phyloP scores from a whole-genome alignment of 2,888 invertebrate species.

The Chloromyia formosa region DNA sequence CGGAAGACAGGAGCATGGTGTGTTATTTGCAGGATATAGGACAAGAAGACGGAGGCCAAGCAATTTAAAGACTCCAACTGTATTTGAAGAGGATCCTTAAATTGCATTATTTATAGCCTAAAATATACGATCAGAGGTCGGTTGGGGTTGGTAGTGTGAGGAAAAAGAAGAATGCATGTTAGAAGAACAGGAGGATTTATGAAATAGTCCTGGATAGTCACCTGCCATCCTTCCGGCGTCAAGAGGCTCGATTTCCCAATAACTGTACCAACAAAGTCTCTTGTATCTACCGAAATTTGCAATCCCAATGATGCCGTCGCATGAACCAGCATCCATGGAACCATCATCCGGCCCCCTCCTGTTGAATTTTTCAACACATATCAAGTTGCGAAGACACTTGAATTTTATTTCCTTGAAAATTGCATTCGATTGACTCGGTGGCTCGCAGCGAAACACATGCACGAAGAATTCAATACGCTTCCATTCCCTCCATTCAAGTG shows the following conservation, averaged over 20 bases:
- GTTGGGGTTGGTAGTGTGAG: too few relatives aligned
- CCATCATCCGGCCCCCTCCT: too few relatives aligned
- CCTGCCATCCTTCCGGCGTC: too few relatives aligned
- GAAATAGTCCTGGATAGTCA: too few relatives aligned
- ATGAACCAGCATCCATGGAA: not conserved
- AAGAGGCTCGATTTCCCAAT: too few relatives aligned
- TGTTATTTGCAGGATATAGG: not conserved
- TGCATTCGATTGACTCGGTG: not conserved
- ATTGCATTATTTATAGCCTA: conserved; percentile 43
- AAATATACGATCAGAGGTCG: too few relatives aligned
- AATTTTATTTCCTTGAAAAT: conserved; percentile 32
- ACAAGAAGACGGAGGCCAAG: not conserved
- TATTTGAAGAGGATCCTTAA: not conserved
- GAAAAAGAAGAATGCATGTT: too few relatives aligned
- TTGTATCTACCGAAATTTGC: conserved; percentile 1
- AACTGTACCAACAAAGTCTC: too few relatives aligned
- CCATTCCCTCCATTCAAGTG: too few relatives aligned
- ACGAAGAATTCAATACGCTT: too few relatives aligned
- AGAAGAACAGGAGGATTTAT: too few relatives aligned
- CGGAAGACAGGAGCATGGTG: not conserved
- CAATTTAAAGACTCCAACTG: not conserved
- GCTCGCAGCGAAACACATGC: too few relatives aligned
- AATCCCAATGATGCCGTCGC: not conserved
- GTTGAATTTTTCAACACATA: conserved; percentile 24
- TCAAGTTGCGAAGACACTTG: not conserved